A percentile compares a stretch with the other conserved stretches of the same genome.
These are phyloP conservation scores for Lepeophtheirus nordmannii DNA, from an alignment of 2,888 invertebrate species.

Conservation along the genomic window DNA sequence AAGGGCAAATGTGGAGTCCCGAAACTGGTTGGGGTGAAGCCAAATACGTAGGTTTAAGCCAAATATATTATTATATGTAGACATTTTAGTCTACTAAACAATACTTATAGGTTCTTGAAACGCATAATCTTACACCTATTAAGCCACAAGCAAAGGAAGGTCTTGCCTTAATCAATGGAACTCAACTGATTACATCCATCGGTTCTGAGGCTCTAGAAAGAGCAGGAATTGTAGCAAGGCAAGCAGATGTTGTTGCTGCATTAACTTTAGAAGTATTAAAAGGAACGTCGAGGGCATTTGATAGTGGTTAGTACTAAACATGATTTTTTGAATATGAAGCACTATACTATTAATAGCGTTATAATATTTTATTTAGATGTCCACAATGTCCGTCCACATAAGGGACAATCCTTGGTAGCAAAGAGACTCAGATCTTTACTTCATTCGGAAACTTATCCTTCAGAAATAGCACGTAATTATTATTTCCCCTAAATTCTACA, in stretches of 20 bases:
- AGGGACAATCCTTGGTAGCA: conserved; percentile 46
- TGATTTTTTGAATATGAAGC: not conserved
- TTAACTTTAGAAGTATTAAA: conserved; percentile 49
- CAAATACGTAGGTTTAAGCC: conserved; percentile 37
- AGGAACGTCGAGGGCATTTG: conserved; percentile 48
- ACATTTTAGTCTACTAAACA: conserved; percentile 27
- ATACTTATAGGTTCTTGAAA: conserved; percentile 38
- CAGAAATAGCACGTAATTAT: conserved; percentile 44
- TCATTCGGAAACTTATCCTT: conserved; percentile 46
- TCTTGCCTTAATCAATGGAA: conserved; percentile 49
- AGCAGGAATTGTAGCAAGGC: conserved; percentile 43
- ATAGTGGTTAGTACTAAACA: conserved; percentile 37
- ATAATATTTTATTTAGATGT: conserved; percentile 38
- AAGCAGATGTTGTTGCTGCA: conserved; percentile 49
- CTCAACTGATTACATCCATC: conserved; percentile 48
- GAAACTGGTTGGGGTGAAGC: conserved; percentile 47
- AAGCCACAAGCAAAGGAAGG: conserved; percentile 47
- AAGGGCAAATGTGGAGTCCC: conserved; percentile 51
- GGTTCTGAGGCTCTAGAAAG: conserved; percentile 48
- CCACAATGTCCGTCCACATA: conserved; percentile 46
- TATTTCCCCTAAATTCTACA: not conserved
- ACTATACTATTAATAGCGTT: not conserved
- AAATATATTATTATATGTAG: conserved; percentile 29
- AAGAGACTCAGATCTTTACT: conserved; percentile 43
- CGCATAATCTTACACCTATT: conserved; percentile 43